Base-by-base conservation (phyloP, 1,140 invertebrate species). In the Schlechtendalia chinensis region DNA sequence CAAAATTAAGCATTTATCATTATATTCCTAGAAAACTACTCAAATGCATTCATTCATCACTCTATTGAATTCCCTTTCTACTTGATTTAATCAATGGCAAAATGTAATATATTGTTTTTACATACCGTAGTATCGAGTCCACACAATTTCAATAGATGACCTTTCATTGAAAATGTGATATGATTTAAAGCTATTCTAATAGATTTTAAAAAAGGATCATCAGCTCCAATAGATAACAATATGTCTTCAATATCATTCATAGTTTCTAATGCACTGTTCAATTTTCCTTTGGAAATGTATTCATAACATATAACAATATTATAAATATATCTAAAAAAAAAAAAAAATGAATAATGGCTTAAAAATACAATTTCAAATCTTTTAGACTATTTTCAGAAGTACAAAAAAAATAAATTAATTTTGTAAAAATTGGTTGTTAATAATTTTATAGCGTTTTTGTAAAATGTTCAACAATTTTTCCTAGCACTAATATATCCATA, bases 231-330 rank as follows among this genome's bases (percentile, higher is more conserved):
- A 22, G 32, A 61, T 10, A 22, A 45, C 17, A 77, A 61, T 27
- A 77, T 77, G 17, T 19, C 17, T 22, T 58, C 56, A 27, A 59
- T 77, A 45, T 77, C 74, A 17, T 11, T 3, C 24, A 77, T 59
- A 5, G 22, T 61, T 17, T 61, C 10, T 12, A 77, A 59, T 11
- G 74, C 74, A 45, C 59, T 22, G 1, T 47, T 17, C 16, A 17
- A 0, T 17, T 77, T 39, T 22, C 27, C 32, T 77, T 77, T 47
- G 14, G 5, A 1, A 58, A 47, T 47, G 45, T 77, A 61, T 58
- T 77, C 74, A 59, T 77, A 77, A 47, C 27, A 59, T 45, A 77
- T 77, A 17, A 77, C 74, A 39, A 77, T 22, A 17, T 77, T 59
- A 45, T 77, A 77, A 59, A 22, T 32, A 24, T 59, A 77, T 22